These are phyloP conservation scores for Okamejei kenojei DNA, from an alignment of 2,797 vertebrate genomes.

Conservation along the genomic window DNA sequence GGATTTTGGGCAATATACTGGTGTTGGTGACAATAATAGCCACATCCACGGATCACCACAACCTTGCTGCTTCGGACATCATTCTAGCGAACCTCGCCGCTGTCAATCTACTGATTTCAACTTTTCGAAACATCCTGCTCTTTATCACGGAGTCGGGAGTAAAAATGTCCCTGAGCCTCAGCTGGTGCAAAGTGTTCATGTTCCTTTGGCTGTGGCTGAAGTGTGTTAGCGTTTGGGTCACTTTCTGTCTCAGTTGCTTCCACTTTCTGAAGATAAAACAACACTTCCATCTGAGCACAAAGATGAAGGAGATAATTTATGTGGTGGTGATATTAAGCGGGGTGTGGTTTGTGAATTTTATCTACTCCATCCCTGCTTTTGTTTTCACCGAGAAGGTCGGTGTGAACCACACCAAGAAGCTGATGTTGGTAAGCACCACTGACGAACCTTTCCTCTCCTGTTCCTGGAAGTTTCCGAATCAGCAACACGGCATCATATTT, in stretches of 20 bases:
- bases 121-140: slow-evolving; percentile 67
- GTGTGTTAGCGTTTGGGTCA: slow-evolving; percentile 67
- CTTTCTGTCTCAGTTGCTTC: slow-evolving; percentile 62
- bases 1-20: slow-evolving; percentile 67
- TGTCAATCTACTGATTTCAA: slow-evolving; percentile 63
- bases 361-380: slow-evolving; percentile 62
- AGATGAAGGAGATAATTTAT: slow-evolving; percentile 50
- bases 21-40: slow-evolving; percentile 66
- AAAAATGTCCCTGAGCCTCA: slow-evolving; percentile 54
- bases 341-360: slow-evolving; percentile 61
- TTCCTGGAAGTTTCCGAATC: slow-evolving; percentile 63
- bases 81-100: slow-evolving; percentile 66
- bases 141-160: slow-evolving; percentile 65
- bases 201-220: slow-evolving; percentile 72
- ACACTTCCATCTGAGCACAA: slow-evolving; percentile 51
- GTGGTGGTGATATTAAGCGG: slow-evolving; percentile 52
- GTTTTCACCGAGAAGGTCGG: slow-evolving; percentile 54
- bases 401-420: slow-evolving; percentile 59
- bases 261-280: slow-evolving; percentile 63
- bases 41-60: slow-evolving; percentile 39
- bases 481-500: slow-evolving; percentile 54
- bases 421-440: slow-evolving; percentile 71
- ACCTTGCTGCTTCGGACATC: slow-evolving; percentile 56
- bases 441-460: slow-evolving; percentile 67
- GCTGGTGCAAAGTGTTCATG: slow-evolving; percentile 69